phyloP scores from a whole-genome alignment of 2,888 invertebrate species.

The Thereva nobilitata region DNA sequence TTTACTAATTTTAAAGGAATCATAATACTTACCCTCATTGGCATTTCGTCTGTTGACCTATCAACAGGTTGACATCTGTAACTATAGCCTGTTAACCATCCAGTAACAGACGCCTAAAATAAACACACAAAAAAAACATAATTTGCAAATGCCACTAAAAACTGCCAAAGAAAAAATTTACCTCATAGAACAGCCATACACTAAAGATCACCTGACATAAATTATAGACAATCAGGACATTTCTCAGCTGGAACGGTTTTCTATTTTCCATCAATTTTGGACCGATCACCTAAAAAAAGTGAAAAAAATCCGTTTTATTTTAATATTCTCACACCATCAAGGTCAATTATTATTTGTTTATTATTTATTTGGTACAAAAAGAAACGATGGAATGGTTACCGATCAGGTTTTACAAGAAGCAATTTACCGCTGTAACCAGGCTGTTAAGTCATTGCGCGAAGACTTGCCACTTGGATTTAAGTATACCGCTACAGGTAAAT shows the following conservation, averaged over 20 bases:
- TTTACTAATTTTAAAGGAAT: no score
- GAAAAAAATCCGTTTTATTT: slow-evolving; percentile 20
- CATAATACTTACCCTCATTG: slow-evolving; percentile 65
- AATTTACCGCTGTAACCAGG: no score
- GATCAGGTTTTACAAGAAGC: no score
- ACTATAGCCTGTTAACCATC: slow-evolving; percentile 76
- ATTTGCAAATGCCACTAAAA: slow-evolving; percentile 4
- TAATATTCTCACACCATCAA: background rate
- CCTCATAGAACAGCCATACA: slow-evolving; percentile 61
- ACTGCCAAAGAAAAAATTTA: slow-evolving; percentile 48
- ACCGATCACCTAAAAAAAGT: slow-evolving; percentile 65
- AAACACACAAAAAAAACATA: slow-evolving; percentile 34
- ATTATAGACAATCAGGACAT: slow-evolving; percentile 80
- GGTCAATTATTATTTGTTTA: no score
- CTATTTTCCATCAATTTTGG: slow-evolving; percentile 85
- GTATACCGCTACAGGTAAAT: no score
- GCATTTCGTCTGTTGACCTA: slow-evolving; percentile 56
- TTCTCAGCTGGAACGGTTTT: slow-evolving; percentile 77
- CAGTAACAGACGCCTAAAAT: slow-evolving; percentile 62
- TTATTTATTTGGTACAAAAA: no score
- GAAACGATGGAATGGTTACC: no score
- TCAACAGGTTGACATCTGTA: slow-evolving; percentile 80
- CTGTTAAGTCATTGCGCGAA: no score
- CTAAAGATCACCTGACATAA: slow-evolving; percentile 70
- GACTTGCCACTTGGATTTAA: no score